Evolutionary conservation across 2,888 invertebrate species (phyloP).

Genomic region (Fragum whitleyi): DNA sequence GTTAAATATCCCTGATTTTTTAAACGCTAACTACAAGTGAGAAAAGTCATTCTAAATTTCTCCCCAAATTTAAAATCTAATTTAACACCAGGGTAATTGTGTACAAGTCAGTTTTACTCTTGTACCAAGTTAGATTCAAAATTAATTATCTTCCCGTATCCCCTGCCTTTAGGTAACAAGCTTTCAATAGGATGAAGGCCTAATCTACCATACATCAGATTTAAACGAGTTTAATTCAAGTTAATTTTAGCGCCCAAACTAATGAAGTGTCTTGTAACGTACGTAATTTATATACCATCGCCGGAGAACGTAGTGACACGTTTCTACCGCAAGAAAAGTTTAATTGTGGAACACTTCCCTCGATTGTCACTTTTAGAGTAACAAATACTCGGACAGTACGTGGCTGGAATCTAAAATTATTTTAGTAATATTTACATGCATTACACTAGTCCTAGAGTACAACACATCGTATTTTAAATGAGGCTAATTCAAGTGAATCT

Average conservation of each 20-base stretch:
- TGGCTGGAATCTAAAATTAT: no score
- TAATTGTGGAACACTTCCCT: no score
- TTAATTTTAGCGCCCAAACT: constrained; percentile 21
- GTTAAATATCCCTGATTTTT: no score
- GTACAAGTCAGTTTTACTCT: constrained; percentile 9
- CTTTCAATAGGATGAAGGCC: neutral
- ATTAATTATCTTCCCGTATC: constrained; percentile 27
- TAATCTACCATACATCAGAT: constrained; percentile 23
- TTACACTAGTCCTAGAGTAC: neutral
- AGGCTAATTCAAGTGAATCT: constrained; percentile 10
- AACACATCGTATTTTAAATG: constrained; percentile 20
- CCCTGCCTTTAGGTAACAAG: constrained; percentile 20
- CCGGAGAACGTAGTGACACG: neutral
- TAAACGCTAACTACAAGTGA: no score
- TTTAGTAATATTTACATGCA: no score
- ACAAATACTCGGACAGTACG: no score
- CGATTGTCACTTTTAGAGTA: no score
- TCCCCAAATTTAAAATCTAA: constrained; percentile 3
- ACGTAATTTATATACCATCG: constrained; percentile 17
- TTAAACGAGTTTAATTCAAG: constrained; percentile 22
- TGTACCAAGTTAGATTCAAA: constrained; percentile 19
- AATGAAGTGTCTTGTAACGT: constrained; percentile 22
- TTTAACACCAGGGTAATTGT: constrained; percentile 13
- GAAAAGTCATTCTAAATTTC: neutral
- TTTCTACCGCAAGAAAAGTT: no score